Percentiles rank a stretch among this genome's conserved stretches.
Conservation (phyloP, 2,797 vertebrate species). For the Micromesistius poutassou region DNA sequence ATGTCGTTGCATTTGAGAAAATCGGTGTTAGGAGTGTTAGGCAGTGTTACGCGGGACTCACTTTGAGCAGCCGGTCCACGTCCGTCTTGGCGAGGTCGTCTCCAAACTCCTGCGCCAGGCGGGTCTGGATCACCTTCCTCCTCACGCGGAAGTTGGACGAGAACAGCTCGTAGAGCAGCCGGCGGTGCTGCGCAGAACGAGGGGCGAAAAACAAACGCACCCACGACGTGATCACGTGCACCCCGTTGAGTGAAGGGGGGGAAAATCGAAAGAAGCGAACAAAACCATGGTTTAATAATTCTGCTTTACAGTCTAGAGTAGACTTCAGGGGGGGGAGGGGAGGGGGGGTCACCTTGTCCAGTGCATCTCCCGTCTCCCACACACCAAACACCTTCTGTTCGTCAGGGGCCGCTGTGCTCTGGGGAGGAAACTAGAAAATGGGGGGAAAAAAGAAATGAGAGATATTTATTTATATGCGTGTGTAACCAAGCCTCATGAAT, state of each 20-base stretch:
- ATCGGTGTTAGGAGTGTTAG: no score
- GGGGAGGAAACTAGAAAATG: slow-evolving; percentile 85
- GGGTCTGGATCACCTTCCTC: slow-evolving; percentile 80
- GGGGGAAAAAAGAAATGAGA: neutral
- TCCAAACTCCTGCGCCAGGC: slow-evolving; percentile 85
- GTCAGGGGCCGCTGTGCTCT: slow-evolving; percentile 84
- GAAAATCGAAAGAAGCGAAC: no score
- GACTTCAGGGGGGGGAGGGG: no score
- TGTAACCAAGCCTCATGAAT: neutral
- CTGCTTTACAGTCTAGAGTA: neutral
- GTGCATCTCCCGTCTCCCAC: slow-evolving; percentile 91
- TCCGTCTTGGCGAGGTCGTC: slow-evolving; percentile 84
- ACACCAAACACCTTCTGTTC: slow-evolving; percentile 96
- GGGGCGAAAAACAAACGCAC: slow-evolving; percentile 6
- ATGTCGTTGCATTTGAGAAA: no score
- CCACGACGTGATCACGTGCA: neutral
- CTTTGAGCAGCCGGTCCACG: slow-evolving; percentile 90
- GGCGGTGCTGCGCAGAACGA: slow-evolving; percentile 79
- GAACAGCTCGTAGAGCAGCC: slow-evolving; percentile 90
- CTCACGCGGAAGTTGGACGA: slow-evolving; percentile 87
- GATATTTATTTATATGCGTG: neutral
- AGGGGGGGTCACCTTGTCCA: slow-evolving; percentile 88
- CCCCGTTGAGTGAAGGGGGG: neutral
- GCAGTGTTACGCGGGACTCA: slow-evolving; percentile 48
- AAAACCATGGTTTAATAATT: neutral